phyloP scores from a whole-genome alignment of 2,113 vertebrate species.

The Drymodes brunneopygia region DNA sequence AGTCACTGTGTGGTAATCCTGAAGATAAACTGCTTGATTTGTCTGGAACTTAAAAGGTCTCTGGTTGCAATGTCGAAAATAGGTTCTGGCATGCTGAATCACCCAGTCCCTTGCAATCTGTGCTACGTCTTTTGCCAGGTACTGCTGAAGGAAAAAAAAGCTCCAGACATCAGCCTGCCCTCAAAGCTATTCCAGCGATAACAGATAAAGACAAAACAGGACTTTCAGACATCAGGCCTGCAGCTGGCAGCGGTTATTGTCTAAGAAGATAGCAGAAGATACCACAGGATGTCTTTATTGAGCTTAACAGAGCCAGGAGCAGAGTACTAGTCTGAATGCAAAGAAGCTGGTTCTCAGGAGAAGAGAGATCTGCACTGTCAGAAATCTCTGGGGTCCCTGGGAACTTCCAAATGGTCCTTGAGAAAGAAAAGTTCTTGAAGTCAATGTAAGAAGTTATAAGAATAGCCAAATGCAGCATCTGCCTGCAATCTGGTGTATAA shows the following conservation, averaged over 20 bases:
- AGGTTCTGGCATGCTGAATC: background rate
- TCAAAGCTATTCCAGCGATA: background rate
- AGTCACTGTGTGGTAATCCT: background rate
- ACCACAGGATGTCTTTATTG: background rate
- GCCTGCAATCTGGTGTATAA: background rate
- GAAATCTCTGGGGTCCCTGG: background rate
- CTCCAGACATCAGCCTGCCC: constrained; percentile 14
- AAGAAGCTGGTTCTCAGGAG: background rate
- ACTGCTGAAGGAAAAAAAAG: background rate
- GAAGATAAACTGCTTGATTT: background rate
- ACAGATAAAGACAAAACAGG: constrained; percentile 39
- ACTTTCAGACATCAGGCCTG: constrained; percentile 32
- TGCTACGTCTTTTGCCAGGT: background rate
- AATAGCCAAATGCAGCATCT: background rate
- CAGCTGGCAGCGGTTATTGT: constrained; percentile 6
- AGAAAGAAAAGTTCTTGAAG: background rate
- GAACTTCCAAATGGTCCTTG: background rate
- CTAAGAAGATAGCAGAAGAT: background rate
- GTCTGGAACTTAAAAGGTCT: background rate
- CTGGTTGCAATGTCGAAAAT: background rate
- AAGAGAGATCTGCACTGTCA: background rate
- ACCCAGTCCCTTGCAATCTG: background rate
- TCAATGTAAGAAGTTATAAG: background rate
- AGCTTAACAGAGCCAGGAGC: background rate
- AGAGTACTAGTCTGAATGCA: background rate